Evolutionary conservation across 2,113 vertebrate species (phyloP).

Genomic region (Regulus satrapa): DNA sequence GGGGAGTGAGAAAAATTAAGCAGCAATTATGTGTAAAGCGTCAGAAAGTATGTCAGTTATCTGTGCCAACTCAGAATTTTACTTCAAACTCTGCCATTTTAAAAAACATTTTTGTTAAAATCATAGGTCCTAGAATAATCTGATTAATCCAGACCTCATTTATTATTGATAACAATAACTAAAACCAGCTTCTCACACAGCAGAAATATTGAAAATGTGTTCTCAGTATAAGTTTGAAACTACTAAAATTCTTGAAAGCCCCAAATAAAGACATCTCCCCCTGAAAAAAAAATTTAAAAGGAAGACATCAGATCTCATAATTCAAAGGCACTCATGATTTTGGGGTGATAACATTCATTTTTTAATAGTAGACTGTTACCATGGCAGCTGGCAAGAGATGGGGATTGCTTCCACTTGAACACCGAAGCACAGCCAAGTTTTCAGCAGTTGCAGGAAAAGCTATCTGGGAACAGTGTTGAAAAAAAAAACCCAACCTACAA

Average conservation of each 20-base stretch:
- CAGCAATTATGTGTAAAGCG: not conserved
- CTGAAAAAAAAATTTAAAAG: not conserved
- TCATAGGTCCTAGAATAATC: not conserved
- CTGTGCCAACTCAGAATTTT: not conserved
- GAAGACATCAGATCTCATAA: not conserved
- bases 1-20: not conserved
- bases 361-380: slow-evolving; percentile 3
- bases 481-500: not conserved
- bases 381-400: slow-evolving; percentile 28
- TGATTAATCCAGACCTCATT: not conserved
- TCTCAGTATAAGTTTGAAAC: not conserved
- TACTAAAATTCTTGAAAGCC: not conserved
- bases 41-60: not conserved
- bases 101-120: not conserved
- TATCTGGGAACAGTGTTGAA: not conserved
- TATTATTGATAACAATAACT: not conserved
- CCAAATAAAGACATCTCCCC: not conserved
- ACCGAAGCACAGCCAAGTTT: slow-evolving; percentile 41
- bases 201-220: not conserved
- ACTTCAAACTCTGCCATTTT: not conserved
- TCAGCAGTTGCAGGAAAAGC: slow-evolving; percentile 16
- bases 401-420: slow-evolving; percentile 29
- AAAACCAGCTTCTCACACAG: not conserved
- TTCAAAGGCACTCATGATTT: not conserved
- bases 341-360: not conserved